phyloP scores from a whole-genome alignment of 2,888 invertebrate species.

The Cerceris ruficornis region DNA sequence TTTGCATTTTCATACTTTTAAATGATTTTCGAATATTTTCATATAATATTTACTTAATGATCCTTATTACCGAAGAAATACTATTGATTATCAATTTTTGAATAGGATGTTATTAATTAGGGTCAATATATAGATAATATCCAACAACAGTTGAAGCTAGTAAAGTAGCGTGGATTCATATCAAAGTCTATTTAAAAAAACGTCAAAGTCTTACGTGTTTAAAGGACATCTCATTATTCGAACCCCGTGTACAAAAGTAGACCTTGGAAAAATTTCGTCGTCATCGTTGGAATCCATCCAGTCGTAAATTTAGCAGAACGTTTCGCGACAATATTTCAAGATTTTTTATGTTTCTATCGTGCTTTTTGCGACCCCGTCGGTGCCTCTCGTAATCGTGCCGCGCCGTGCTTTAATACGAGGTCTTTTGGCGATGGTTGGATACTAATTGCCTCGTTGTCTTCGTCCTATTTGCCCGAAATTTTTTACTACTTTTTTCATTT shows the following conservation, averaged over 20 bases:
- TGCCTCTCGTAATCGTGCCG: neutral
- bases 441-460: too few relatives aligned
- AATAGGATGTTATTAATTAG: too few relatives aligned
- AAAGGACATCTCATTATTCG: neutral
- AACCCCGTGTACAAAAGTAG: neutral
- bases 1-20: too few relatives aligned
- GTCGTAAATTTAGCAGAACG: slow-evolving; percentile 8
- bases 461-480: slow-evolving; percentile 4
- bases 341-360: neutral
- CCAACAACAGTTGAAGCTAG: too few relatives aligned
- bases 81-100: too few relatives aligned
- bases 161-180: too few relatives aligned
- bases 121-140: too few relatives aligned
- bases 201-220: neutral
- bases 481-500: neutral
- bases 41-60: too few relatives aligned
- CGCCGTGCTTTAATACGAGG: neutral
- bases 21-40: too few relatives aligned
- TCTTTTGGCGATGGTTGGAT: too few relatives aligned
- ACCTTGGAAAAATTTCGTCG: slow-evolving; percentile 16
- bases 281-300: slow-evolving; percentile 18
- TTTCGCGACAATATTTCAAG: slow-evolving; percentile 4
- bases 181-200: too few relatives aligned
- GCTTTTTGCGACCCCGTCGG: neutral
- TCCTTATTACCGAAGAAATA: too few relatives aligned